These are phyloP conservation scores for Callosobruchus maculatus DNA, from an alignment of 2,888 invertebrate species.

Conservation along the genomic window DNA sequence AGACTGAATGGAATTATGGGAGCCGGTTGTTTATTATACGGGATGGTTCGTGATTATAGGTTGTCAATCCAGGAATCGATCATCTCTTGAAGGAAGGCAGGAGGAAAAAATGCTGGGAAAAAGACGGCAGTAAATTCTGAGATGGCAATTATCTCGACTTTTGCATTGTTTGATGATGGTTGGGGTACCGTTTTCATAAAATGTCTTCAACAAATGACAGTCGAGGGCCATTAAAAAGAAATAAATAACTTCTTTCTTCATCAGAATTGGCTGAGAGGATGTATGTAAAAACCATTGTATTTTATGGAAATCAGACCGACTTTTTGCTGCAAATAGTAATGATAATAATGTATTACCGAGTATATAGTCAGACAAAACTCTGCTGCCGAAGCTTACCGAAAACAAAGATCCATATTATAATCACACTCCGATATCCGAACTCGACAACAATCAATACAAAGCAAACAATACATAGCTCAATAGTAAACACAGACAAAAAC, in stretches of 20 bases:
- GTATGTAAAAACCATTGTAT: background rate
- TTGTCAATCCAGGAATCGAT: background rate
- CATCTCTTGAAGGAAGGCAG: background rate
- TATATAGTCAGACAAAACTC: too few species aligned
- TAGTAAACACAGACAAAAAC: too few species aligned
- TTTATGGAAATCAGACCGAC: too few species aligned
- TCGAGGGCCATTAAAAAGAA: background rate
- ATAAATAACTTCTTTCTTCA: background rate
- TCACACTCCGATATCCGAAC: too few species aligned
- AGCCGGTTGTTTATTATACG: background rate
- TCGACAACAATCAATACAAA: too few species aligned
- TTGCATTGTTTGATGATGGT: background rate
- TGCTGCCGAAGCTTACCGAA: too few species aligned
- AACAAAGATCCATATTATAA: too few species aligned
- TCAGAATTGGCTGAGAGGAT: background rate
- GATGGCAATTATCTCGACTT: background rate
- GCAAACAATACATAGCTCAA: too few species aligned
- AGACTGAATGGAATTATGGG: background rate
- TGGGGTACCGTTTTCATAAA: background rate
- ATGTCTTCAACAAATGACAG: background rate
- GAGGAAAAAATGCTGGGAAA: background rate
- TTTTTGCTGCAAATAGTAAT: too few species aligned
- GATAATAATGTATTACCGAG: too few species aligned
- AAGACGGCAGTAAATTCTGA: background rate
- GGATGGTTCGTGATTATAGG: background rate